These are phyloP conservation scores for Rhineura floridana DNA, from an alignment of 2,113 vertebrate species.

Conservation along the genomic window DNA sequence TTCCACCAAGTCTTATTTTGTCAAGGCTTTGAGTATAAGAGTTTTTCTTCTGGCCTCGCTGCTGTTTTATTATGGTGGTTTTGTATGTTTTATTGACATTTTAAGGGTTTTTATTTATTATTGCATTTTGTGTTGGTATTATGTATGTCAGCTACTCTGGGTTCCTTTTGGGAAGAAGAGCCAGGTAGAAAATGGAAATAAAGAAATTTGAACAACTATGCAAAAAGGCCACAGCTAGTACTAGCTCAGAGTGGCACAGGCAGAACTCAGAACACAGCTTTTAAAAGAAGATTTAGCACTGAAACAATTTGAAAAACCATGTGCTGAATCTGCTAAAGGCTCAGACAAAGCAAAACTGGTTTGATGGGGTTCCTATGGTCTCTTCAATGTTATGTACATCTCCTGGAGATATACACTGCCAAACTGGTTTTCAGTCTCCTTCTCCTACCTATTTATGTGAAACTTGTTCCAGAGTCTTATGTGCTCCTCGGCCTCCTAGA, in stretches of 20 bases:
- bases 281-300: neutral
- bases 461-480: neutral
- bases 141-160: no score
- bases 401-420: neutral
- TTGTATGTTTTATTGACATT: no score
- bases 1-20: no score
- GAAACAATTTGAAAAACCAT: neutral
- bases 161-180: no score
- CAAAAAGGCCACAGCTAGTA: neutral
- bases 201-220: neutral
- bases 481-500: neutral
- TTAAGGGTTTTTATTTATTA: no score
- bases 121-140: no score
- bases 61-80: no score
- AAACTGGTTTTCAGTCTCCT: neutral
- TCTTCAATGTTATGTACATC: neutral
- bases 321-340: neutral
- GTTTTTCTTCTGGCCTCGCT: no score
- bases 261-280: neutral
- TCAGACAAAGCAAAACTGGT: neutral
- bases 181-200: no score
- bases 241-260: neutral
- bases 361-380: neutral
- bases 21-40: no score
- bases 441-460: neutral